Evolutionary conservation across 2,113 vertebrate species (phyloP), one percentile per base, ranked within the genome.

Genomic region (Perognathus longimembris): DNA sequence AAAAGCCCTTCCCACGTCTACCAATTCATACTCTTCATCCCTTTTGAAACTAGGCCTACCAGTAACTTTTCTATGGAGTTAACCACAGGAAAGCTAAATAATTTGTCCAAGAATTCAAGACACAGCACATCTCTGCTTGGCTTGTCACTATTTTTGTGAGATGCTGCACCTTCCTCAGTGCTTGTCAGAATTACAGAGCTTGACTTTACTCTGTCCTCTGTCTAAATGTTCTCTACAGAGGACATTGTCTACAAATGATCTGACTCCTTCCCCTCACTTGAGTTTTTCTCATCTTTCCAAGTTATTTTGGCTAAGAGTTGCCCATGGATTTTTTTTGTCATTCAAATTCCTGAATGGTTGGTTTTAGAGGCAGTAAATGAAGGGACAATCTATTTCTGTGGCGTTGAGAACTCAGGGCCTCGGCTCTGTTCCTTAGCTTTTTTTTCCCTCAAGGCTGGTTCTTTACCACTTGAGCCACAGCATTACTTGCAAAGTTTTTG

Each of bases 71-170:
- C n/a, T 42, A 21, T 70, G 69, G 38, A 74, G 6, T 57, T 69
- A 64, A 34, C 24, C 61, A 54, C 50, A 42, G 15, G 66, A 78
- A 74, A 59, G 17, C 1, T 6, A 26, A 86, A 40, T 15, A 3
- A 20, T 85, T 83, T 83, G 80, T 75, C 24, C 26, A 82, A 42
- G 77, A 77, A 34, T 74, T 42, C 74, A 54, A 78, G 82, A 67
- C 3, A 17, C 0, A 0, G 38, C 78, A n/a, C 34, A 54, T 90
- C 40, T 59, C 7, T 18, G 83, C 26, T 21, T 30, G 14, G 45
- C 7, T 89, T 89, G 66, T 79, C 34, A 63, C 64, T 38, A 64
- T 38, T 22, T 91, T 89, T 54, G 15, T 80, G 61, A n/a, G 36
- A 21, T 38, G 1, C 28, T 6, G 1, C 57, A 32, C 1, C 22